Conservation (phyloP, 2,888 invertebrate genomes). For the Andrena chrysosceles region DNA sequence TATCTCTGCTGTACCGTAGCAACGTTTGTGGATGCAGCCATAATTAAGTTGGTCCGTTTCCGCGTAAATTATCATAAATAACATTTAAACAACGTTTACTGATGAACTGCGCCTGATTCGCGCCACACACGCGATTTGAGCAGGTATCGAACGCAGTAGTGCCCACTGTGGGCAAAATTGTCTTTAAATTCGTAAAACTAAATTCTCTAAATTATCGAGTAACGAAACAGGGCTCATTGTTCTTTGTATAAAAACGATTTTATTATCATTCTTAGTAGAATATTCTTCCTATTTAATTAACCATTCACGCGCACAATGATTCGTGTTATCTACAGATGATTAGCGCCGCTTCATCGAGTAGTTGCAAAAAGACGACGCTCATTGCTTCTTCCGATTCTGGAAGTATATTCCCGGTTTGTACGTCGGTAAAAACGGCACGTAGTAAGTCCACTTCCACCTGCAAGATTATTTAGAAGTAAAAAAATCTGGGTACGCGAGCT, state of each 20-base stretch:
- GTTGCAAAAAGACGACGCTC: constrained; percentile 7
- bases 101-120: constrained; percentile 18
- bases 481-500: too few species aligned
- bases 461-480: constrained; percentile 52
- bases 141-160: neutral
- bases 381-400: constrained; percentile 34
- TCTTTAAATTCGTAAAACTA: neutral
- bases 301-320: neutral
- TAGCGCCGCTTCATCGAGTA: constrained; percentile 1
- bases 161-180: neutral
- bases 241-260: constrained; percentile 13
- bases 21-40: constrained; percentile 80
- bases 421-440: constrained; percentile 90
- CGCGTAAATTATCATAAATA: constrained; percentile 22
- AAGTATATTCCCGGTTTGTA: constrained; percentile 83
- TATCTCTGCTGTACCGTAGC: constrained; percentile 75
- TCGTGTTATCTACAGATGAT: neutral
- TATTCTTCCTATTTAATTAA: constrained; percentile 4
- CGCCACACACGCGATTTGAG: constrained; percentile 16
- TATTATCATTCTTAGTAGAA: constrained; percentile 14
- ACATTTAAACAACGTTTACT: constrained; percentile 46
- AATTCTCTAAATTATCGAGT: neutral
- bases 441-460: constrained; percentile 89
- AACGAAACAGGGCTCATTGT: neutral
- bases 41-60: constrained; percentile 52